phyloP scores from a whole-genome alignment of 2,797 vertebrate species.

The Spinus olivaceus region DNA sequence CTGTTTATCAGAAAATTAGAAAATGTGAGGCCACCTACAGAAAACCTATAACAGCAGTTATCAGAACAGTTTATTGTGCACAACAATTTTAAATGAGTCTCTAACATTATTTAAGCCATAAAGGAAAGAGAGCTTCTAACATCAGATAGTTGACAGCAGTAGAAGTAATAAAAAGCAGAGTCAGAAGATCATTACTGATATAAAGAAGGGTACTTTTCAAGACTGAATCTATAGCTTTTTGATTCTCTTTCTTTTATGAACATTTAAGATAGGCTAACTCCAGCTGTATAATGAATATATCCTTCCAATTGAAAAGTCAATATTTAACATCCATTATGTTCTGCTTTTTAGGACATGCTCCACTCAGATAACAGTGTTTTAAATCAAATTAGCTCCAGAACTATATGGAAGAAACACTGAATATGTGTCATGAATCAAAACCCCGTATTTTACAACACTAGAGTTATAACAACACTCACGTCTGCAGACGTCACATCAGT shows the following conservation, averaged over 20 bases:
- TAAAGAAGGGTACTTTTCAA: conserved; percentile 15
- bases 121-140: background rate
- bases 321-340: conserved; percentile 44
- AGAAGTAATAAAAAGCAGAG: conserved; percentile 6
- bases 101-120: background rate
- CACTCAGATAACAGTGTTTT: conserved; percentile 44
- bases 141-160: background rate
- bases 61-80: background rate
- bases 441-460: background rate
- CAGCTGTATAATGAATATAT: conserved; percentile 6
- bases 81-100: background rate
- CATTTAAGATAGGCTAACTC: conserved; percentile 28
- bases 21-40: background rate
- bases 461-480: background rate
- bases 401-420: background rate
- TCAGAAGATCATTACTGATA: background rate
- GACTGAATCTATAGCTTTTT: background rate
- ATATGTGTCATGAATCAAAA: background rate
- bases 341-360: conserved; percentile 25
- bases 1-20: conserved; percentile 5
- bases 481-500: background rate
- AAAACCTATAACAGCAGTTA: background rate
- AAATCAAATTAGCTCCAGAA: conserved; percentile 46
- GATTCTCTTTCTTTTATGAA: background rate
- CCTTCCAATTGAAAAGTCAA: conserved; percentile 43